Percentiles rank a stretch among this genome's conserved stretches.
These are phyloP conservation scores for Natator depressus DNA, from an alignment of 2,113 vertebrate species.

Conservation along the genomic window DNA sequence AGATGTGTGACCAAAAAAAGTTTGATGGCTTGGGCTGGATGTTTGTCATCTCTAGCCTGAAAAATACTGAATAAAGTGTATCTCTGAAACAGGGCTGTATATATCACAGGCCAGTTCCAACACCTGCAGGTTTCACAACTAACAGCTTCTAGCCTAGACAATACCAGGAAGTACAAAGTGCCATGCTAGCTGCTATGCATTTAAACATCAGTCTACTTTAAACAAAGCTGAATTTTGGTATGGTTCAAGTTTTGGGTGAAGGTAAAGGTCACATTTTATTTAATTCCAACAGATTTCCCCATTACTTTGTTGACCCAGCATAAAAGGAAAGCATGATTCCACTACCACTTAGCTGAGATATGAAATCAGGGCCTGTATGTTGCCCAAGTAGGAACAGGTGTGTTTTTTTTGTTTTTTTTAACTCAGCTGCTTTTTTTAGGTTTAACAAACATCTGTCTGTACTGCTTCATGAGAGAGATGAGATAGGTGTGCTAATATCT, in stretches of 20 bases:
- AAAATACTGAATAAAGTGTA: not conserved
- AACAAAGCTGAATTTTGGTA: not conserved
- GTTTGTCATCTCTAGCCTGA: not conserved
- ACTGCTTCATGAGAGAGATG: too few species aligned
- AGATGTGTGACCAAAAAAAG: not conserved
- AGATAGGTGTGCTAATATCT: too few species aligned
- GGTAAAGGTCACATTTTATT: not conserved
- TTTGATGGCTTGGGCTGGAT: not conserved
- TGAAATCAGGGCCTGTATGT: not conserved
- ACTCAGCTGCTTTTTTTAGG: too few species aligned
- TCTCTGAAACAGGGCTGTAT: not conserved
- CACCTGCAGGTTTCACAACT: not conserved
- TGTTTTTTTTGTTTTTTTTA: too few species aligned
- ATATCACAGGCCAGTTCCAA: not conserved
- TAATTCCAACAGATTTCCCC: not conserved
- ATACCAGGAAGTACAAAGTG: not conserved
- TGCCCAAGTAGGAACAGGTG: not conserved
- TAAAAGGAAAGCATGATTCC: not conserved
- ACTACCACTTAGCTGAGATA: not conserved
- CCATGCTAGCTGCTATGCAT: not conserved
- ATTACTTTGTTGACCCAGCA: not conserved
- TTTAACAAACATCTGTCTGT: too few species aligned
- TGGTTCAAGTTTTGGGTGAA: not conserved
- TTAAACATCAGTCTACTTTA: not conserved
- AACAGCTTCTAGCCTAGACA: not conserved